Evolutionary conservation across 53 echinoderm and acorn worm genomes (phyloP).

Genomic region (Henricia sp.): DNA sequence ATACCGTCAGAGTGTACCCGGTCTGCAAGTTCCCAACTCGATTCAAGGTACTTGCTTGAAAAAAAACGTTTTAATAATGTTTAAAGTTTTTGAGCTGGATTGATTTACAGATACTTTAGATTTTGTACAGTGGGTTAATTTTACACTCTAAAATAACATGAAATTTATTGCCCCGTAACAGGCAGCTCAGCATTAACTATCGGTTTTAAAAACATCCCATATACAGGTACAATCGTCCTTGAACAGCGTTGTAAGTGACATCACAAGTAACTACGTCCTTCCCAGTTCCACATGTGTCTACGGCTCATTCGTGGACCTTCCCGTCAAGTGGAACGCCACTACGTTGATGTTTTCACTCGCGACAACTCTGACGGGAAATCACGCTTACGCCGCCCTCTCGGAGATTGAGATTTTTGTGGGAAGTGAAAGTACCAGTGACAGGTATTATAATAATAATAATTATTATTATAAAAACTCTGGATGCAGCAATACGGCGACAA

Average conservation of each 20-base stretch:
- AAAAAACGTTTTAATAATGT: no score
- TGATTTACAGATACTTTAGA: no score
- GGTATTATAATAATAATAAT: no score
- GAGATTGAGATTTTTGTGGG: constrained; percentile 85
- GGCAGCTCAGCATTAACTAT: no score
- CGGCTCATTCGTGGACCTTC: constrained; percentile 72
- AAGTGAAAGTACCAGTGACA: constrained; percentile 64
- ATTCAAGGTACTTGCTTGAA: constrained; percentile 69
- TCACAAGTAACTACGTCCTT: constrained; percentile 71
- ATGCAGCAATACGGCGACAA: no score
- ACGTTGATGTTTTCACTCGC: constrained; percentile 61
- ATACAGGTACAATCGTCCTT: constrained; percentile 57
- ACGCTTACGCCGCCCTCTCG: constrained; percentile 63
- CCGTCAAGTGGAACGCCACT: constrained; percentile 66
- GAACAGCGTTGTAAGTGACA: not conserved
- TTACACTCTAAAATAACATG: no score
- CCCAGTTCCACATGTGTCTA: constrained; percentile 70
- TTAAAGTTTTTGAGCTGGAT: no score
- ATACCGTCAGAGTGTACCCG: constrained; percentile 79
- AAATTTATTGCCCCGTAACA: no score
- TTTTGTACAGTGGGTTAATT: no score
- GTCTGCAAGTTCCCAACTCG: constrained; percentile 60
- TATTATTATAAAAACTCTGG: no score
- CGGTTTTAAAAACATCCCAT: no score
- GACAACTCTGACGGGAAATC: not conserved